A percentile compares a stretch with the other conserved stretches of the same genome.
phyloP scores from a whole-genome alignment of 2,888 invertebrate species.

The Yponomeuta cagnagella region DNA sequence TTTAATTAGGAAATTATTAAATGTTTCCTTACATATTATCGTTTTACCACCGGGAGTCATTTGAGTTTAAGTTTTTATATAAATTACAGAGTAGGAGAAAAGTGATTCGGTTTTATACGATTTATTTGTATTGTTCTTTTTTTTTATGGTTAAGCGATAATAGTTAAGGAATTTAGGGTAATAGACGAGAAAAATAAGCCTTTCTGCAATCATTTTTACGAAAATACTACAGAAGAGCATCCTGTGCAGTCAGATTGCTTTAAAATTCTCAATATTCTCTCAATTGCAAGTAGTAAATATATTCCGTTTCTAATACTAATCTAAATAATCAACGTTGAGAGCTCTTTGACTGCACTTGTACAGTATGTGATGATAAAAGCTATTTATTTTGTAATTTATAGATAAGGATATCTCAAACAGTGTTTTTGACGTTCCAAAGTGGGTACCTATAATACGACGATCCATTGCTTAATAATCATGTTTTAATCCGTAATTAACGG shows the following conservation, averaged over 20 bases:
- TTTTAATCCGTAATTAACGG: constrained; percentile 1
- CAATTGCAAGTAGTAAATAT: constrained; percentile 19
- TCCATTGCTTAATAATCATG: not conserved
- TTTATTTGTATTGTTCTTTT: not conserved
- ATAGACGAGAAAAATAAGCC: constrained; percentile 28
- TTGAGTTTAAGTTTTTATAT: constrained; percentile 1
- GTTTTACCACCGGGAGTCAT: not conserved
- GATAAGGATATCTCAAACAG: constrained; percentile 39
- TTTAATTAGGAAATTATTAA: constrained; percentile 10
- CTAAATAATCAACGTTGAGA: not conserved
- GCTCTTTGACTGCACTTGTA: constrained; percentile 27
- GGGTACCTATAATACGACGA: constrained; percentile 20
- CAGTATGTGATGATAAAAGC: constrained; percentile 48
- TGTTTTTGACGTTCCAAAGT: constrained; percentile 31
- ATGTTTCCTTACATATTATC: constrained; percentile 3
- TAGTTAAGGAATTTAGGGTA: constrained; percentile 10
- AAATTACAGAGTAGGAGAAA: not conserved
- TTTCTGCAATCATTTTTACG: constrained; percentile 71
- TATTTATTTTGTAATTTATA: constrained; percentile 63
- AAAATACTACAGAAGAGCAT: constrained; percentile 58
- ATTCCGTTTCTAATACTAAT: no score
- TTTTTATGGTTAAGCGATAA: not conserved
- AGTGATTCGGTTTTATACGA: not conserved
- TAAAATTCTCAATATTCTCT: constrained; percentile 26
- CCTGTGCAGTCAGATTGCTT: constrained; percentile 34